Evolutionary conservation across 2,113 vertebrate genomes (phyloP).

Genomic region (Phylloscopus trochilus): DNA sequence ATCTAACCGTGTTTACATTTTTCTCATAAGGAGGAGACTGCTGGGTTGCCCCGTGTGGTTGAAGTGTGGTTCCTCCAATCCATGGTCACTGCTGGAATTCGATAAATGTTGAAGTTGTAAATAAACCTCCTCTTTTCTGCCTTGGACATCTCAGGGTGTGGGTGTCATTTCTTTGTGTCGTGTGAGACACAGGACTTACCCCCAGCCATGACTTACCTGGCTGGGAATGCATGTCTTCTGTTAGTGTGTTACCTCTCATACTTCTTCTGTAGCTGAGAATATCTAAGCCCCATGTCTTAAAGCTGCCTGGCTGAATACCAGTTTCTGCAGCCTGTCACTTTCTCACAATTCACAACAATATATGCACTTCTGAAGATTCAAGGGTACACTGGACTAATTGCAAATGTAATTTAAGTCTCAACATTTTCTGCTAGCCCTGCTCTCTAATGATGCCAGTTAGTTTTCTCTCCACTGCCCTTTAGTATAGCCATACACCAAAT

Average conservation of each 20-base stretch:
- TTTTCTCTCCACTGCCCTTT: background rate
- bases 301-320: background rate
- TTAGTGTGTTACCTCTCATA: background rate
- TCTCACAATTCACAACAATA: background rate
- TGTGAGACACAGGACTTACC: background rate
- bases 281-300: background rate
- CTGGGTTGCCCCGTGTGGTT: too few species aligned
- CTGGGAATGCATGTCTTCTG: background rate
- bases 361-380: background rate
- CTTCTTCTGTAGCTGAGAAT: background rate
- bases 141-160: too few species aligned
- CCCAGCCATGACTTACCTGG: background rate
- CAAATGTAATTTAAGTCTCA: background rate
- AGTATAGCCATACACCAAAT: background rate
- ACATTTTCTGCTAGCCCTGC: background rate
- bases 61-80: too few species aligned
- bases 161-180: too few species aligned
- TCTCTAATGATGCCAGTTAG: background rate
- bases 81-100: too few species aligned
- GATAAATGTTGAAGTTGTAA: too few species aligned
- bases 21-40: too few species aligned
- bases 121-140: too few species aligned
- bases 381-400: background rate
- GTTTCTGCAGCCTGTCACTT: background rate
- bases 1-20: too few species aligned